A percentile compares a stretch with the other conserved stretches of the same genome.
These are phyloP conservation scores for Anarhynchus alexandrinus DNA, from an alignment of 2,113 vertebrate genomes.

Conservation along the genomic window DNA sequence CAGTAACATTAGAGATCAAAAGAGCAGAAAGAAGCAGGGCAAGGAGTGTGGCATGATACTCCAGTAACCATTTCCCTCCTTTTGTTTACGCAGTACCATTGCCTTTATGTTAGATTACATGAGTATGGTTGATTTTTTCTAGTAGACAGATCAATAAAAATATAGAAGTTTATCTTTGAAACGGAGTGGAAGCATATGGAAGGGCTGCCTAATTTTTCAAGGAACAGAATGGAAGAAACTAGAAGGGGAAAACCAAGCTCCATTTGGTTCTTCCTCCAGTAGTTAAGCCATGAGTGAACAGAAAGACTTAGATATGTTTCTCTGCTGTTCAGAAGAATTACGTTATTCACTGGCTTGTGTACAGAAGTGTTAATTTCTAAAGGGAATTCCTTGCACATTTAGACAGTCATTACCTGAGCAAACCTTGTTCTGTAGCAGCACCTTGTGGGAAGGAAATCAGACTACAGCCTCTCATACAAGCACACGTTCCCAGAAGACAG, in stretches of 20 bases:
- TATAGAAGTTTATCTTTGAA: slow-evolving; percentile 37
- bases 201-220: slow-evolving; percentile 55
- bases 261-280: slow-evolving; percentile 46
- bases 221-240: not conserved
- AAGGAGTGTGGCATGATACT: not conserved
- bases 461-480: not conserved
- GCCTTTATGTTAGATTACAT: slow-evolving; percentile 64
- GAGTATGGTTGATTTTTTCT: not conserved
- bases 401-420: not conserved
- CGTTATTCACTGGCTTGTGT: not conserved
- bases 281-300: not conserved
- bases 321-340: slow-evolving; percentile 15
- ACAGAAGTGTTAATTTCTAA: not conserved
- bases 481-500: not conserved
- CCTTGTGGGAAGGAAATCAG: slow-evolving; percentile 52
- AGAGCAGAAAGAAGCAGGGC: not conserved
- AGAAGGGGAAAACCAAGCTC: not conserved
- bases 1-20: slow-evolving; percentile 16
- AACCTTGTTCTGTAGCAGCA: slow-evolving; percentile 53
- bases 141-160: slow-evolving; percentile 23
- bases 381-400: not conserved
- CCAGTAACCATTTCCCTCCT: slow-evolving; percentile 2
- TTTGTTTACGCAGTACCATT: not conserved
- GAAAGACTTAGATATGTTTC: not conserved
- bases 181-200: slow-evolving; percentile 6